Evolutionary conservation across 2,113 vertebrate genomes (phyloP).

Genomic region (Sminthopsis crassicaudata): DNA sequence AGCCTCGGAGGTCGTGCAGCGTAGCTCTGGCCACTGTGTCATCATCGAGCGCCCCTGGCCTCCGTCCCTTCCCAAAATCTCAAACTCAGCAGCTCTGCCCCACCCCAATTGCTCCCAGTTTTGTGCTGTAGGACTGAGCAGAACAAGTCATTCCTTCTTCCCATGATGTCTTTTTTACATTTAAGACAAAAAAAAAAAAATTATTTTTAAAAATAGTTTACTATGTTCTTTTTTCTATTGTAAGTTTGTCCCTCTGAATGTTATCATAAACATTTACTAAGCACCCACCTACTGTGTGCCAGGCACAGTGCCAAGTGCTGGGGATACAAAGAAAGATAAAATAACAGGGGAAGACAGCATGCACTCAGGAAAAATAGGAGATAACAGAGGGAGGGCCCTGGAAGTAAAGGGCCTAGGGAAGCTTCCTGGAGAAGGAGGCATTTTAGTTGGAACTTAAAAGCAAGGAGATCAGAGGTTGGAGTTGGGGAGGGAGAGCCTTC

Average conservation of each 20-base stretch:
- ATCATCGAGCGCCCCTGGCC: background rate
- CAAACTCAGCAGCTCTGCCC: background rate
- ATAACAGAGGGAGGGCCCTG: background rate
- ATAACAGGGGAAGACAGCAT: too few relatives aligned
- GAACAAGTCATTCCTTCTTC: background rate
- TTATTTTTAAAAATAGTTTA: background rate
- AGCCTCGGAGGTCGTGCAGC: too few relatives aligned
- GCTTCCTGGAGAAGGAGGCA: background rate
- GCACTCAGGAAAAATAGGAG: background rate
- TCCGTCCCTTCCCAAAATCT: background rate
- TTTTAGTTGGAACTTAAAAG: background rate
- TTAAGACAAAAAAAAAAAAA: background rate
- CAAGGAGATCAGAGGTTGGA: background rate
- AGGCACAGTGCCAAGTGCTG: too few relatives aligned
- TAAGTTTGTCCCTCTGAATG: background rate
- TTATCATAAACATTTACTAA: background rate
- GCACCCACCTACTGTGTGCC: background rate
- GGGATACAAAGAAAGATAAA: background rate
- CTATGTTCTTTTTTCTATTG: background rate
- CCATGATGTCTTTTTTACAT: background rate
- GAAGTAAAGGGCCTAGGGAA: background rate
- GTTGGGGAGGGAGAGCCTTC: background rate
- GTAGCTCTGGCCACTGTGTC: background rate
- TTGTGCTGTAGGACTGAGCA: background rate
- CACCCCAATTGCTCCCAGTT: background rate